A percentile compares a stretch with the other conserved stretches of the same genome.
These are phyloP conservation scores for Conops quadrifasciatus DNA, from an alignment of 2,888 invertebrate species.

Conservation along the genomic window DNA sequence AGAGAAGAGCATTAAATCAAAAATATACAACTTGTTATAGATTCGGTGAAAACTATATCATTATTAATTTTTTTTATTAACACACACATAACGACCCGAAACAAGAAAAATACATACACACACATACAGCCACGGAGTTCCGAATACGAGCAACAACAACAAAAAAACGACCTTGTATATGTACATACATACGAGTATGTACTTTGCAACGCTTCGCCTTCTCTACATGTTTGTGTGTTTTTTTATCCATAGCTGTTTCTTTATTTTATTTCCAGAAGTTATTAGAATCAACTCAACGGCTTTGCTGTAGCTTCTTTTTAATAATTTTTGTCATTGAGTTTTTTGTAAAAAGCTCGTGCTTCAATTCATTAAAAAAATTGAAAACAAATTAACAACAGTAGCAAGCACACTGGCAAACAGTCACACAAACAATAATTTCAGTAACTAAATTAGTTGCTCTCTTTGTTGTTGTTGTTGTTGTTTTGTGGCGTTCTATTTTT, in stretches of 20 bases:
- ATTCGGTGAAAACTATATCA: neutral
- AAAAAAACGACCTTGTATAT: conserved; percentile 3
- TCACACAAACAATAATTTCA: neutral
- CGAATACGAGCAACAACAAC: neutral
- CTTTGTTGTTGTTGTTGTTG: neutral
- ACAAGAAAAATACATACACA: neutral
- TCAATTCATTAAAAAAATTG: no score
- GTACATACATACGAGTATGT: neutral
- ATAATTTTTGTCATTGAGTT: no score
- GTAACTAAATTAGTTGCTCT: neutral
- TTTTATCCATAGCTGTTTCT: no score
- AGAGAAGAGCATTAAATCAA: neutral
- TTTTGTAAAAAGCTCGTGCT: no score
- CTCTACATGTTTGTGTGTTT: no score
- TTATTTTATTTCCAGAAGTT: no score
- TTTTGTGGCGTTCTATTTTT: neutral
- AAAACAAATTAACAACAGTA: no score
- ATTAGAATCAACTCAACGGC: no score
- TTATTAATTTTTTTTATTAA: conserved; percentile 9
- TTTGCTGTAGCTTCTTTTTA: no score
- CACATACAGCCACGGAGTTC: neutral
- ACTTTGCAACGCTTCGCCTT: neutral
- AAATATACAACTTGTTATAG: neutral
- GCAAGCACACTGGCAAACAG: no score
- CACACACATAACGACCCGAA: neutral